Evolutionary conservation across 30 jellyfish, hydroid and myxozoan species (phyloP).

Genomic region (Hydractinia symbiolongicarpus): DNA sequence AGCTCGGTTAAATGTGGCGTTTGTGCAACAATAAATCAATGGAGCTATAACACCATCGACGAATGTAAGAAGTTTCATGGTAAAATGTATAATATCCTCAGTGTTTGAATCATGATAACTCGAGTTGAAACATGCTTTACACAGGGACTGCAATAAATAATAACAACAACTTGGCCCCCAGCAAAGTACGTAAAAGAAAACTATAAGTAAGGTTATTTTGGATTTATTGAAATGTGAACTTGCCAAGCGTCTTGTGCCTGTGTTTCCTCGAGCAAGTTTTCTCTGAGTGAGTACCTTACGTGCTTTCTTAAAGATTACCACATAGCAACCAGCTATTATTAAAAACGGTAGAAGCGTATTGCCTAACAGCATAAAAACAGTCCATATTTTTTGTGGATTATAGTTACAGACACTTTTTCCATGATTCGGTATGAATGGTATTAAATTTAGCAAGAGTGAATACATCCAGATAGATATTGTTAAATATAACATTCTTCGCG

Average conservation of each 20-base stretch:
- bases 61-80: slow-evolving; percentile 61
- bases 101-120: slow-evolving; percentile 23
- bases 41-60: slow-evolving; percentile 70
- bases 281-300: background rate
- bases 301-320: slow-evolving; percentile 41
- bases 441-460: slow-evolving; percentile 28
- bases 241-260: background rate
- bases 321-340: slow-evolving; percentile 30
- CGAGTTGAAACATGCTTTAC: slow-evolving; percentile 39
- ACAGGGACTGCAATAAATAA: slow-evolving; percentile 37
- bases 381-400: slow-evolving; percentile 48
- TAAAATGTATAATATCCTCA: slow-evolving; percentile 35
- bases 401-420: slow-evolving; percentile 32
- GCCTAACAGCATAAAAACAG: slow-evolving; percentile 47
- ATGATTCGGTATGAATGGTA: slow-evolving; percentile 48
- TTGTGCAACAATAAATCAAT: slow-evolving; percentile 38
- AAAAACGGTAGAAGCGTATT: slow-evolving; percentile 62
- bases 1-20: slow-evolving; percentile 21
- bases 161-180: slow-evolving; percentile 81
- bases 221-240: slow-evolving; percentile 24
- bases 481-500: slow-evolving; percentile 26
- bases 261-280: background rate
- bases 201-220: slow-evolving; percentile 1
- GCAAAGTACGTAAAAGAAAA: slow-evolving; percentile 44
- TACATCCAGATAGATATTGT: slow-evolving; percentile 39